A percentile compares a stretch with the other conserved stretches of the same genome.
Conservation (phyloP, 23 tunicate genomes). For the Ascidia mentula region DNA sequence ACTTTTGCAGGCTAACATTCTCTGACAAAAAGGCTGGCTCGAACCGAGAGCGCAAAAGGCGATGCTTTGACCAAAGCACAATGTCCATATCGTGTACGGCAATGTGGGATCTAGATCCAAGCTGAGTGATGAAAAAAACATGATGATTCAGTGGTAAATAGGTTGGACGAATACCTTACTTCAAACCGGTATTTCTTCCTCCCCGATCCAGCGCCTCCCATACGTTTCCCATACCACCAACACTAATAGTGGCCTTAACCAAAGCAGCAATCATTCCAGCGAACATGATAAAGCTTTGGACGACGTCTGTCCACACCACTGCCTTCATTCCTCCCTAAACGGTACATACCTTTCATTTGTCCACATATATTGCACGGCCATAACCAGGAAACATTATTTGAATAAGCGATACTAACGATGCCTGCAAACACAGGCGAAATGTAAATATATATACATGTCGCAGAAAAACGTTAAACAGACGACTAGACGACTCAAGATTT, state of each 20-base stretch:
- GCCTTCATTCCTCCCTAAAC: conserved; percentile 50
- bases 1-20: not conserved
- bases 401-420: no score
- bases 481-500: no score
- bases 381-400: not conserved
- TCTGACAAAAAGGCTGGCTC: not conserved
- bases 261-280: conserved; percentile 27
- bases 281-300: conserved; percentile 32
- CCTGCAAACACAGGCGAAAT: no score
- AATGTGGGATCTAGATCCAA: not conserved
- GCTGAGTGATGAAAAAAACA: not conserved
- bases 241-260: conserved; percentile 20
- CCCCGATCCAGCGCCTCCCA: conserved; percentile 34
- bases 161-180: not conserved
- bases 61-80: not conserved
- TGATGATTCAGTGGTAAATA: not conserved
- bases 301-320: conserved; percentile 43
- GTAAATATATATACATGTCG: no score
- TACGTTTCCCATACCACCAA: conserved; percentile 30
- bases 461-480: no score
- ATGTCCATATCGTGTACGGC: not conserved
- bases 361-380: not conserved
- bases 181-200: conserved; percentile 4
- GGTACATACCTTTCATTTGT: not conserved
- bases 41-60: not conserved